Base-by-base conservation (phyloP, 35 echinoderm and acorn worm genomes). In the Ophioderma brevispina region DNA sequence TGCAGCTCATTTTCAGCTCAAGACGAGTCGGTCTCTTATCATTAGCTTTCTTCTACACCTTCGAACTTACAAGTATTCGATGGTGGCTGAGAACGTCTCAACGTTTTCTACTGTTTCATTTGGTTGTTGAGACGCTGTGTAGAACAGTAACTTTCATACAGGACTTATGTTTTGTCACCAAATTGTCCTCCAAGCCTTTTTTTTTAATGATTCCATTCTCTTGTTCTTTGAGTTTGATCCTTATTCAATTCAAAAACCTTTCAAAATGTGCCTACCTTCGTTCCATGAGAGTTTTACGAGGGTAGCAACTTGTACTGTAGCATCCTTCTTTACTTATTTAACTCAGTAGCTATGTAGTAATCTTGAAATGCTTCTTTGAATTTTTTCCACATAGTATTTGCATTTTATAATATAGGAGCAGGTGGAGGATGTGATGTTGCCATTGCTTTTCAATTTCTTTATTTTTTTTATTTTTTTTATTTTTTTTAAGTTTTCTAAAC, bases 21-120 rank as follows among this genome's bases (percentile, higher is more conserved):
- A 28, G 1, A 94, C 88, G 19, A 94, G 75, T 76, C 88, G 35
- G 84, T 94, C 93, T 35, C 88, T 11, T 0, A 94, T 87, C 30
- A 94, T 76, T 8, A 8, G 5, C 5, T n/a, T n/a, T 46, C 41
- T 4, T 4, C 4, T 46, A 46, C 4, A 8, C 5, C 17, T 46
- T 17, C 41, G 17, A 90, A 94, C 10, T 91, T 38, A 56, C 92
- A 94, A 46, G 81, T 55, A 37, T 81, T 86, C 17, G 85, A 64
- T 37, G 28, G 13, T 85, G 80, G 6, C 87, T 38, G 19, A 87
- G 17, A 18, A 40, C 38, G 0, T 34, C 76, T 1, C 82, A 82
- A 56, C 90, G 0, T 89, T 64, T 21, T 90, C 79, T 52, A 40
- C 39, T 8, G 17, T 46, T 17, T 46, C 17, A 8, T 8, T 4